Evolutionary conservation across 2,797 vertebrate species (phyloP), one percentile per base, ranked within the genome.

Genomic region (Notolepis coatsorum): DNA sequence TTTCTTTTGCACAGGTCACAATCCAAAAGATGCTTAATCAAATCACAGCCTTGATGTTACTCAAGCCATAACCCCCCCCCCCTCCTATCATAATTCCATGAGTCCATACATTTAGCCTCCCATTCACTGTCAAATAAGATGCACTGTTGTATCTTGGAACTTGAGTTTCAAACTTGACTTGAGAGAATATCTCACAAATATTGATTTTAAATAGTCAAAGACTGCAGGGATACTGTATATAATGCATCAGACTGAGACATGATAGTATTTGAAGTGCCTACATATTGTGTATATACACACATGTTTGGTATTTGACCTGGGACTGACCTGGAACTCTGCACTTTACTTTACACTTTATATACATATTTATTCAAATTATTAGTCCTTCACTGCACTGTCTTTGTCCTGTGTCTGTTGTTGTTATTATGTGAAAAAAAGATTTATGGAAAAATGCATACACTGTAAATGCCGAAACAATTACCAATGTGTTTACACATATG

Each of bases 271-370:
- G 8, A 35, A 35, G 31, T 35, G 10, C 39, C n/a, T 28, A 15
- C 17, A 4, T 30, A 15, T 13, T 28, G n/a, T n/a, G n/a, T n/a
- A 21, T 9, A 27, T 28, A 38, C 17, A 6, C 17, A 28, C 25
- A n/a, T 9, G 6, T 50, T 61, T 50, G n/a, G 8, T 30, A 41
- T 9, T 61, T n/a, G n/a, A n/a, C n/a, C n/a, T n/a, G n/a, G n/a
- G n/a, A n/a, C n/a, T n/a, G n/a, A n/a, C n/a, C n/a, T n/a, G n/a
- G n/a, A n/a, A n/a, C n/a, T n/a, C n/a, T n/a, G n/a, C n/a, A n/a
- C n/a, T n/a, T n/a, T n/a, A n/a, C n/a, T n/a, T n/a, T n/a, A n/a
- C n/a, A n/a, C n/a, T n/a, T n/a, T n/a, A n/a, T n/a, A n/a, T n/a
- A n/a, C n/a, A n/a, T n/a, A n/a, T n/a, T n/a, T n/a, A n/a, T n/a